Percentiles rank a stretch among this genome's conserved stretches.
phyloP scores from a whole-genome alignment of 1,140 invertebrate genomes.

The Caerostris extrusa region DNA sequence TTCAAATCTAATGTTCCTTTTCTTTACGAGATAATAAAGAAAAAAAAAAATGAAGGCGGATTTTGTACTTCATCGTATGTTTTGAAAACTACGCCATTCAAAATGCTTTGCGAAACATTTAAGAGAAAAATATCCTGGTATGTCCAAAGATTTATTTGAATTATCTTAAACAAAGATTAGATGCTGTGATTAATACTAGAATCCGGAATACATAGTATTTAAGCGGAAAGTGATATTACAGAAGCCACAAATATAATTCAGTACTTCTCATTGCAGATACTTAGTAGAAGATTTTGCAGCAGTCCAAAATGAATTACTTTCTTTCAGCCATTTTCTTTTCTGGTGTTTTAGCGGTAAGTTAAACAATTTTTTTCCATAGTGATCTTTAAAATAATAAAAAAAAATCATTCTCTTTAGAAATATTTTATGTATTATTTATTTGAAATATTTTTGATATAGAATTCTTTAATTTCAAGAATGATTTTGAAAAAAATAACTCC shows the following conservation, averaged over 20 bases:
- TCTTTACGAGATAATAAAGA: too few relatives aligned
- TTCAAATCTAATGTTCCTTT: too few relatives aligned
- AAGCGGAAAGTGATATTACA: background rate
- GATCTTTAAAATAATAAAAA: too few relatives aligned
- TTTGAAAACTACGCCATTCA: too few relatives aligned
- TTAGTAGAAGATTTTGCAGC: background rate
- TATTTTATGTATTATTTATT: too few relatives aligned
- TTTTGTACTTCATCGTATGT: too few relatives aligned
- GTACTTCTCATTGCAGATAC: background rate
- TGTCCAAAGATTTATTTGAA: background rate
- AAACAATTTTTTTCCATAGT: background rate
- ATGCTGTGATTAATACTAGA: background rate
- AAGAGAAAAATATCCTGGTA: background rate
- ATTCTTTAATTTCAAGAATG: too few relatives aligned
- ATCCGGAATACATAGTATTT: slow-evolving; percentile 27
- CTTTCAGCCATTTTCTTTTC: background rate
- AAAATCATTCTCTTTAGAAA: too few relatives aligned
- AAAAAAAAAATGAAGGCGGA: too few relatives aligned
- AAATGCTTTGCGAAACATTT: background rate
- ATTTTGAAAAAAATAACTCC: background rate
- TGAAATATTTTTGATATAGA: too few relatives aligned
- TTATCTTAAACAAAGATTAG: background rate
- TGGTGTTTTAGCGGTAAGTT: slow-evolving; percentile 15
- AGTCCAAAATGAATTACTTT: background rate
- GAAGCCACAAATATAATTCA: background rate